phyloP scores from a whole-genome alignment of 2,797 vertebrate genomes.

The Coregonus suidteri region DNA sequence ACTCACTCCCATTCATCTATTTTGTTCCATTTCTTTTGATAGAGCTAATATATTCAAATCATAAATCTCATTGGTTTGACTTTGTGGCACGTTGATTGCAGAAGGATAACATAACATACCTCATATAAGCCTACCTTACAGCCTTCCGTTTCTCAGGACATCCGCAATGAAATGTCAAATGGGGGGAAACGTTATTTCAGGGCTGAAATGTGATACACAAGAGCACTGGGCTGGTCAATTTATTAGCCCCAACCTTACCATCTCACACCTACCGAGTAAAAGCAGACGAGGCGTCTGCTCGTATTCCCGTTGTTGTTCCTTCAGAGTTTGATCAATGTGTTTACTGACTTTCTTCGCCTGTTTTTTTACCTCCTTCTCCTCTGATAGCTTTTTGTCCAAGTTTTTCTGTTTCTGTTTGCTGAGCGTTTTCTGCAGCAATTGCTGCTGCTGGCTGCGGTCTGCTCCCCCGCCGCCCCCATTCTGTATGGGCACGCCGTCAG shows the following conservation, averaged over 20 bases:
- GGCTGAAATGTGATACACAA: background rate
- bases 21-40: too few relatives aligned
- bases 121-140: too few relatives aligned
- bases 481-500: conserved; percentile 13
- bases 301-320: conserved; percentile 76
- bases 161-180: background rate
- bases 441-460: conserved; percentile 19
- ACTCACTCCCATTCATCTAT: too few relatives aligned
- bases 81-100: too few relatives aligned
- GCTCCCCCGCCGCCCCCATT: conserved; percentile 25
- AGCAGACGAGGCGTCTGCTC: conserved; percentile 80
- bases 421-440: conserved; percentile 26
- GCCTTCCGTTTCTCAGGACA: background rate
- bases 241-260: background rate
- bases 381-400: conserved; percentile 66
- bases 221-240: background rate
- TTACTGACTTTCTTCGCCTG: conserved; percentile 78
- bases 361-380: conserved; percentile 74
- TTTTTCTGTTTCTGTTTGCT: conserved; percentile 37
- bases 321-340: conserved; percentile 75
- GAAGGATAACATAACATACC: too few relatives aligned
- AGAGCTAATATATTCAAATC: too few relatives aligned
- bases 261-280: conserved; percentile 73
- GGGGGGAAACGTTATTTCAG: background rate
- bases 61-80: too few relatives aligned